Evolutionary conservation across 2,797 vertebrate species (phyloP).

Genomic region (Falco biarmicus): DNA sequence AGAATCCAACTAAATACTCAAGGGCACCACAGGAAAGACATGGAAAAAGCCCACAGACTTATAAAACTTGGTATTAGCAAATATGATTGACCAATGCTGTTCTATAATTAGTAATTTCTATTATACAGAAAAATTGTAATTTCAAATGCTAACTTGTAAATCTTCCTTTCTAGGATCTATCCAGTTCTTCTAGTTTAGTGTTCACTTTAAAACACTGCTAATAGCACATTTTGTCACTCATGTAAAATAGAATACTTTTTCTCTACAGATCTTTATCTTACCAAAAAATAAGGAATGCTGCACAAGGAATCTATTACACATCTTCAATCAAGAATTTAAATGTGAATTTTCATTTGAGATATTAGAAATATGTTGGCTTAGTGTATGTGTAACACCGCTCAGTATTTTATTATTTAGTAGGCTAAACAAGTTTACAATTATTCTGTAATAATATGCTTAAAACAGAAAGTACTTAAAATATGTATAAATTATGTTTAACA

Average conservation of each 20-base stretch:
- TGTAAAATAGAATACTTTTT: not conserved
- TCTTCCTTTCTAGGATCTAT: not conserved
- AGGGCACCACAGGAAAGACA: not conserved
- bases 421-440: not conserved
- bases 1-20: not conserved
- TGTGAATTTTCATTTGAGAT: not conserved
- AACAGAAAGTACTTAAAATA: not conserved
- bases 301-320: not conserved
- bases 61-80: not conserved
- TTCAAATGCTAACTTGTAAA: not conserved
- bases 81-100: not conserved
- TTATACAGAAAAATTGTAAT: not conserved
- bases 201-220: not conserved
- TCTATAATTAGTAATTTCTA: not conserved
- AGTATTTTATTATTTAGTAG: not conserved
- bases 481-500: not conserved
- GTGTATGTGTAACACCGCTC: not conserved
- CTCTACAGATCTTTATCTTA: not conserved
- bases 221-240: not conserved
- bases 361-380: not conserved
- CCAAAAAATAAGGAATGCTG: not conserved
- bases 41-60: too few relatives aligned
- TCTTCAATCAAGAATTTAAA: not conserved
- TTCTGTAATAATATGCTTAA: not conserved
- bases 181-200: not conserved